These are phyloP conservation scores for Akabosia matsudoensis DNA, from an alignment of 1,140 invertebrate genomes.

Conservation along the genomic window DNA sequence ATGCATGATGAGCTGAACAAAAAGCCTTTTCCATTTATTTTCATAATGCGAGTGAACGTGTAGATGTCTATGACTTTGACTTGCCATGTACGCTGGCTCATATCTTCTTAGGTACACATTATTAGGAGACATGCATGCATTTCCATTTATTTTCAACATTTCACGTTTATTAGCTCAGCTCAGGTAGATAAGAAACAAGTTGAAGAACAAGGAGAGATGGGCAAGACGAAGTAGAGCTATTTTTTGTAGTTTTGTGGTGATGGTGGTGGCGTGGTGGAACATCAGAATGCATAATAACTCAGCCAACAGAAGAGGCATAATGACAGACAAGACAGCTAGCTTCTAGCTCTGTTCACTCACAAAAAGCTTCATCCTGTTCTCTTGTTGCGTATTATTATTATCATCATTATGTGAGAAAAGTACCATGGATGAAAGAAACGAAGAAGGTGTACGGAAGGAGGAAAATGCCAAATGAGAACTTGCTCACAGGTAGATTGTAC, in stretches of 20 bases:
- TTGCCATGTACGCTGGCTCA: background rate
- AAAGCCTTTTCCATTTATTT: conserved; percentile 15
- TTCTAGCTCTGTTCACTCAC: background rate
- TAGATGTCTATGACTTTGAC: background rate
- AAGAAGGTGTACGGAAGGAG: too few relatives aligned
- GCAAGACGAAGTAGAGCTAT: background rate
- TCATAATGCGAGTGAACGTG: background rate
- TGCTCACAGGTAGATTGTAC: too few relatives aligned
- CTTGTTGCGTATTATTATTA: background rate
- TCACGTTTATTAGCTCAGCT: conserved; percentile 3
- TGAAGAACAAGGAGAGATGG: background rate
- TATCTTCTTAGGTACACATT: background rate
- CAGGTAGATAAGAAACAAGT: background rate
- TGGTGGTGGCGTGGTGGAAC: background rate
- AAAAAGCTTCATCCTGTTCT: background rate
- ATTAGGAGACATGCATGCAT: background rate
- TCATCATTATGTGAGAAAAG: background rate
- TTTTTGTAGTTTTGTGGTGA: background rate
- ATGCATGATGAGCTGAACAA: conserved; percentile 13
- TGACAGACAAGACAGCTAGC: conserved; percentile 7
- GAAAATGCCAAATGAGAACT: too few relatives aligned
- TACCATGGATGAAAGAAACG: background rate
- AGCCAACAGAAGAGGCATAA: background rate
- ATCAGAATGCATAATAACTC: background rate
- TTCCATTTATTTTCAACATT: background rate